These are phyloP conservation scores for Amphipyra tragopoginis DNA, from an alignment of 2,888 invertebrate genomes.

Conservation along the genomic window DNA sequence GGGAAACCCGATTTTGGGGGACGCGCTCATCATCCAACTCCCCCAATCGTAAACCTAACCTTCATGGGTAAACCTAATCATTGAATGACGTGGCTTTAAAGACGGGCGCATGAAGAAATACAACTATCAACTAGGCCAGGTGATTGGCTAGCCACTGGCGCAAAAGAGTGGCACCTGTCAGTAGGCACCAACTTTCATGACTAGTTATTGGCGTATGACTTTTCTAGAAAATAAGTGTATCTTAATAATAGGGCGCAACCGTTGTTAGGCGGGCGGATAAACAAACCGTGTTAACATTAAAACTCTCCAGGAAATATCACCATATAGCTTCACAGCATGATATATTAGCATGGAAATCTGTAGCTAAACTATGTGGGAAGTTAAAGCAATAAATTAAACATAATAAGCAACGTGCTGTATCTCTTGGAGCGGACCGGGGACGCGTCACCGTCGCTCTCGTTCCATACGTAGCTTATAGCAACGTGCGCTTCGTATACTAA, in stretches of 20 bases:
- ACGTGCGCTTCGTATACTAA: constrained; percentile 28
- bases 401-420: constrained; percentile 56
- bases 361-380: constrained; percentile 12
- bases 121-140: no score
- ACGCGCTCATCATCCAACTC: no score
- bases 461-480: constrained; percentile 9
- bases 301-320: neutral
- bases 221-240: neutral
- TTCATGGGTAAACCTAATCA: no score
- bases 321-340: neutral
- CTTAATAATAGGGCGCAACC: neutral
- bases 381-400: constrained; percentile 48
- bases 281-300: neutral
- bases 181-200: no score
- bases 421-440: constrained; percentile 26
- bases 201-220: no score
- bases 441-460: constrained; percentile 23
- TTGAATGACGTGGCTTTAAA: no score
- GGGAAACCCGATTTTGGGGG: no score
- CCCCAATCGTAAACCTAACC: no score
- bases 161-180: no score
- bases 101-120: no score
- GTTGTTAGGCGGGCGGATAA: neutral
- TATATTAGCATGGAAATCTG: neutral
- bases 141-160: no score